Percentiles rank a stretch among this genome's conserved stretches.
phyloP scores from a whole-genome alignment of 2,888 invertebrate species.

The Athrips mouffetella region DNA sequence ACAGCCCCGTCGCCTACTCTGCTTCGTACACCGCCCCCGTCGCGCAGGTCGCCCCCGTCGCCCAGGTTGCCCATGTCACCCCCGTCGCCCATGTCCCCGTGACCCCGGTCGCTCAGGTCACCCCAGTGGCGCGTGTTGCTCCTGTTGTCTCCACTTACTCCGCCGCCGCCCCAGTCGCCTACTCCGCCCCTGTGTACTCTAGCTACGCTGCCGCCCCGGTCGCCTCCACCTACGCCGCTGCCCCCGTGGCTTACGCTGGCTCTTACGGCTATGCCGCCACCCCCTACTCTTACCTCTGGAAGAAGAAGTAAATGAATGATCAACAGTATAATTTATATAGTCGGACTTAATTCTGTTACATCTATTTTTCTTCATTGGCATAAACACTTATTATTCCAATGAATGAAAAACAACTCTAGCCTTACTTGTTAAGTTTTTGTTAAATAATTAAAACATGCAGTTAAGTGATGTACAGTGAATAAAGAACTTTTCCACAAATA shows the following conservation, averaged over 20 bases:
- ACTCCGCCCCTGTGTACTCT: conserved; percentile 8
- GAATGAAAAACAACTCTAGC: conserved; percentile 9
- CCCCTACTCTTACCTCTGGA: conserved; percentile 19
- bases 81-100: conserved; percentile 31
- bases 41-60: conserved; percentile 26
- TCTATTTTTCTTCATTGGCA: background rate
- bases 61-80: conserved; percentile 26
- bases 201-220: conserved; percentile 12
- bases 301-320: conserved; percentile 19
- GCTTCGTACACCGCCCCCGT: conserved; percentile 19
- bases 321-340: conserved; percentile 7
- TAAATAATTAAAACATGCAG: conserved; percentile 7
- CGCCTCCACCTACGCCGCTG: conserved; percentile 7
- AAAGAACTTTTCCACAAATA: conserved; percentile 7
- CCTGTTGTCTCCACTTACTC: conserved; percentile 18
- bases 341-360: conserved; percentile 7
- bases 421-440: conserved; percentile 5
- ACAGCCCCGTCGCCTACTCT: conserved; percentile 11
- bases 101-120: conserved; percentile 10
- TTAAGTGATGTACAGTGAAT: conserved; percentile 14
- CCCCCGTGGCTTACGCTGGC: conserved; percentile 18
- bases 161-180: conserved; percentile 14
- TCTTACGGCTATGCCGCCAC: conserved; percentile 12
- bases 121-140: conserved; percentile 27
- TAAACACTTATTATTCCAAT: conserved; percentile 2